Base-by-base conservation (phyloP, 2,888 invertebrate genomes). In the Dryobota labecula region DNA sequence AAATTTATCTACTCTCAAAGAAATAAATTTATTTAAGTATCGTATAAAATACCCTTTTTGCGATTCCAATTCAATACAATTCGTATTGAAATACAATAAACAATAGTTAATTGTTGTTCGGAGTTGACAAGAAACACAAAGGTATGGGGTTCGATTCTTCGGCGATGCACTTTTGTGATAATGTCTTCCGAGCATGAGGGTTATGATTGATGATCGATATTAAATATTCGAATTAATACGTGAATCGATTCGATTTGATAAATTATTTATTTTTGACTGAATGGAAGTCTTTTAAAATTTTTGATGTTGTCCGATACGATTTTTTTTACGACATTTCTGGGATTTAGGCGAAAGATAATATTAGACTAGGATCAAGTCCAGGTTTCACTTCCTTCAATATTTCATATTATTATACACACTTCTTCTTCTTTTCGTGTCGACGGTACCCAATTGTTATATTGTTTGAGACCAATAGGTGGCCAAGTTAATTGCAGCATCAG, bases 191-290 rank as follows among this genome's bases (percentile, higher is more conserved):
- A 86, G 90, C 89, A 90, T 87, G 91, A 88, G 87, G 84, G 82
- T 92, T 95, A 95, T 95, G 95, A 95, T 95, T 93, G 94, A 95
- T 93, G 94, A 86, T 81, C 91, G 90, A 93, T 92, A 92, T 92
- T 89, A 90, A 87, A 87, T 86, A 91, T 91, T 89, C 87, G 92
- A 93, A 93, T 94, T 92, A 94, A 94, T 92, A 93, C 92, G 90
- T 92, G 93, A 92, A 92, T 92, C 91, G 92, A 91, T 90, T 89
- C 86, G 78, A 84, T 83, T 86, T 82, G 88, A 94, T 93, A 90
- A 92, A 93, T 92, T 90, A 92, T 94, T 93, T 92, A 94, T 93
- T 94, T 93, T 91, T 88, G 88, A 83, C 78, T 79, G 88, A 91
- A 91, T 87, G 88, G 81, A 76, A 86, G 82, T 74, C 88, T 89